Evolutionary conservation across 2,797 vertebrate genomes (phyloP).

Genomic region (Tachyglossus aculeatus): DNA sequence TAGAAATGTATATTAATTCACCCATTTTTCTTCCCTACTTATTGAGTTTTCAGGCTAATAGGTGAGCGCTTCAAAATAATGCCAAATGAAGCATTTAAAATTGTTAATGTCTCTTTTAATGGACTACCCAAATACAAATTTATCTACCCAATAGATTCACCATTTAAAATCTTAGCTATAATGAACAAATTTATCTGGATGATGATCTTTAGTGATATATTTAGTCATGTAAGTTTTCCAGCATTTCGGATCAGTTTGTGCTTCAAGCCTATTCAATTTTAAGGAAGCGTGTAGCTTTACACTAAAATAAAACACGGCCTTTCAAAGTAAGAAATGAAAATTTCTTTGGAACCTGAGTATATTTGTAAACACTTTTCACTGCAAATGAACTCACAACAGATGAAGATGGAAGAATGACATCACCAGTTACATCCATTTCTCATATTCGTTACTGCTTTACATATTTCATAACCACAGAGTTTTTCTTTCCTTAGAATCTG

Average conservation of each 20-base stretch:
- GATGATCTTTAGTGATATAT: constrained; percentile 23
- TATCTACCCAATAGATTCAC: constrained; percentile 39
- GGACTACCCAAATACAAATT: constrained; percentile 49
- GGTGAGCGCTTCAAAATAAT: constrained; percentile 44
- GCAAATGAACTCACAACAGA: too few species aligned
- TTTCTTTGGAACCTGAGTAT: neutral
- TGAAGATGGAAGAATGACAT: too few species aligned
- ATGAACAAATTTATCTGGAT: constrained; percentile 46
- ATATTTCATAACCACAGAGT: too few species aligned
- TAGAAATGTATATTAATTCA: constrained; percentile 40
- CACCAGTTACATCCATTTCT: too few species aligned
- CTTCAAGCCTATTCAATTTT: constrained; percentile 16
- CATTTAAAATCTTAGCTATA: constrained; percentile 32
- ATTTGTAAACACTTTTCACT: too few species aligned
- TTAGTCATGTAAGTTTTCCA: constrained; percentile 5
- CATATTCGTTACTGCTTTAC: too few species aligned
- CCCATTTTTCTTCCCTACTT: constrained; percentile 35
- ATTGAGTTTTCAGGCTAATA: constrained; percentile 47
- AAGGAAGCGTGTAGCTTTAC: neutral
- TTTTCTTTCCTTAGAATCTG: too few species aligned
- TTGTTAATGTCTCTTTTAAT: constrained; percentile 51
- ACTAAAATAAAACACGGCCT: neutral
- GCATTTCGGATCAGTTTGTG: constrained; percentile 24
- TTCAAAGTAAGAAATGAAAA: neutral
- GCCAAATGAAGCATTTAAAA: constrained; percentile 53